Evolutionary conservation across 2,113 vertebrate genomes (phyloP).

Genomic region (Oostethus manadensis): DNA sequence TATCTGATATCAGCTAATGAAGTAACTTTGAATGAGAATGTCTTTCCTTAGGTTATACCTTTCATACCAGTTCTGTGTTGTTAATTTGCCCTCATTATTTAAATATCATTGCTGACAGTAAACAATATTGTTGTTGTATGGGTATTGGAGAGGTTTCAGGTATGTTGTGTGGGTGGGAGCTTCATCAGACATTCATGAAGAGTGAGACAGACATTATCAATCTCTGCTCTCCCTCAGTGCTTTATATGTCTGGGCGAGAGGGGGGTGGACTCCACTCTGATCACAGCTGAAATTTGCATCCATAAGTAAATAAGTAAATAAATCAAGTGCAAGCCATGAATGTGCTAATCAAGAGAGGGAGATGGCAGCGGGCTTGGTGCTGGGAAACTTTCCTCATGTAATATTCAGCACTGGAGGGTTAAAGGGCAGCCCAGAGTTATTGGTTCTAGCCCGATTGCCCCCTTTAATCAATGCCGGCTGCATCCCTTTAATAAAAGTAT

Average conservation of each 20-base stretch:
- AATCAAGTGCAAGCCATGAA: constrained; percentile 73
- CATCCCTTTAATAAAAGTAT: constrained; percentile 82
- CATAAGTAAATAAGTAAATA: constrained; percentile 80
- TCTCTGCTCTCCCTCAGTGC: constrained; percentile 60
- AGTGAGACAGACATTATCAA: constrained; percentile 72
- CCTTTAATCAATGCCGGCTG: constrained; percentile 81
- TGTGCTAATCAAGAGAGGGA: constrained; percentile 72
- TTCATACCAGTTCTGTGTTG: constrained; percentile 6
- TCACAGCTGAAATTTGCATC: constrained; percentile 76
- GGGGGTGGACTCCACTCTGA: constrained; percentile 66
- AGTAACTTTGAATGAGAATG: not conserved
- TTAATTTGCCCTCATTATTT: constrained; percentile 6
- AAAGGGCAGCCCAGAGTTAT: constrained; percentile 78
- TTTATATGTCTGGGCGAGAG: constrained; percentile 62
- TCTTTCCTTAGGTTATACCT: not conserved
- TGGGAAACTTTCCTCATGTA: constrained; percentile 80
- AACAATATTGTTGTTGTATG: constrained; percentile 14
- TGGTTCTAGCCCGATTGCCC: constrained; percentile 76
- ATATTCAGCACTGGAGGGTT: constrained; percentile 76
- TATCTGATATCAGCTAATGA: not conserved
- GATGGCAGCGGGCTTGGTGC: constrained; percentile 67
- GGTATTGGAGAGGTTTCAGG: constrained; percentile 26
- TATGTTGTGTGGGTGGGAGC: constrained; percentile 34
- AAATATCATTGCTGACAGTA: not conserved
- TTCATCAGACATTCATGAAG: constrained; percentile 75